Percentiles rank a stretch among this genome's conserved stretches.
These are phyloP conservation scores for Ranitomeya imitator DNA, from an alignment of 2,113 vertebrate genomes.

Conservation along the genomic window DNA sequence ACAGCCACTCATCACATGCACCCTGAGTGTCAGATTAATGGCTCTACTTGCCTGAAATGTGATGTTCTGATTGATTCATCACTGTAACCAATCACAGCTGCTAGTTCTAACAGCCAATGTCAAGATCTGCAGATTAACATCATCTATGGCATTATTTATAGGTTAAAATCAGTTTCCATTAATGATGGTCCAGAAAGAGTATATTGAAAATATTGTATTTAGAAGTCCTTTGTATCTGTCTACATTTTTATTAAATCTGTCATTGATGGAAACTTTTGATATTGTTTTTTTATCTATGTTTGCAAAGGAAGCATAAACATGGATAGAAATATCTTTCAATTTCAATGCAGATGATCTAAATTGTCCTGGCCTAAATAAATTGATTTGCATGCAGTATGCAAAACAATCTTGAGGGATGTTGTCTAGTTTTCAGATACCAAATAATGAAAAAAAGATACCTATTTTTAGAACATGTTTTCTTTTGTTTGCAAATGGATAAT, in stretches of 20 bases:
- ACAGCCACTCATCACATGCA: too few species aligned
- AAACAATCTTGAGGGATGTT: neutral
- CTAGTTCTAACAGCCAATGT: too few species aligned
- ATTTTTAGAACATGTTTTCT: slow-evolving; percentile 70
- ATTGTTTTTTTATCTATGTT: neutral
- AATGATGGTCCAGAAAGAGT: neutral
- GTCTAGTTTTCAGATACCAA: slow-evolving; percentile 59
- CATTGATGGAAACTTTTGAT: neutral
- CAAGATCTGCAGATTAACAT: too few species aligned
- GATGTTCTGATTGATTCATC: too few species aligned
- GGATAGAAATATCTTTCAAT: neutral
- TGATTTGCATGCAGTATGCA: slow-evolving; percentile 24
- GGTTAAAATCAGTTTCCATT: neutral
- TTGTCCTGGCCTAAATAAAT: slow-evolving; percentile 6
- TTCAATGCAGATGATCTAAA: neutral
- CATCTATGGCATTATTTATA: neutral
- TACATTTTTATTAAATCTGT: neutral
- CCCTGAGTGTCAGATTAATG: too few species aligned
- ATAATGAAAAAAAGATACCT: slow-evolving; percentile 43
- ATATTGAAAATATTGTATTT: neutral
- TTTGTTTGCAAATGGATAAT: slow-evolving; percentile 66
- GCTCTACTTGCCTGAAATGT: too few species aligned
- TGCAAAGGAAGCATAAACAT: neutral
- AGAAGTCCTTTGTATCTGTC: neutral
- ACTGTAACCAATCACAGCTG: too few species aligned